phyloP scores from a whole-genome alignment of 2,888 invertebrate species.

The Cheilosia scutellata region DNA sequence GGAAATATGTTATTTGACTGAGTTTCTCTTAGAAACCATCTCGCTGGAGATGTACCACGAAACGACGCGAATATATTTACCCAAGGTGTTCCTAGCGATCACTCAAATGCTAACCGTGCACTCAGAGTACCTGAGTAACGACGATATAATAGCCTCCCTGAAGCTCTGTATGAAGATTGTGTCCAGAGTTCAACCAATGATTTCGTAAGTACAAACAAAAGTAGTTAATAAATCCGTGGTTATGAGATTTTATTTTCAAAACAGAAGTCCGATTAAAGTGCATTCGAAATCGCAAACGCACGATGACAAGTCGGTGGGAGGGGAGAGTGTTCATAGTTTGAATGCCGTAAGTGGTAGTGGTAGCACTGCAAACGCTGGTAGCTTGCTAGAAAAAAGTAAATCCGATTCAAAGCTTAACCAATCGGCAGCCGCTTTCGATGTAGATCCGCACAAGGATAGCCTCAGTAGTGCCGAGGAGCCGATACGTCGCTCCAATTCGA shows the following conservation, averaged over 20 bases:
- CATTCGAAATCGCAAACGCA: conserved; percentile 74
- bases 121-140: conserved; percentile 83
- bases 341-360: conserved; percentile 76
- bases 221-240: not conserved
- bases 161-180: conserved; percentile 90
- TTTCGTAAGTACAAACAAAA: conserved; percentile 81
- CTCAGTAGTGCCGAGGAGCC: conserved; percentile 81
- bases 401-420: conserved; percentile 88
- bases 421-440: conserved; percentile 69
- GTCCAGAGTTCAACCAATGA: conserved; percentile 89
- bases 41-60: conserved; percentile 91
- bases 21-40: conserved; percentile 90
- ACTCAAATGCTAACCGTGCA: conserved; percentile 86
- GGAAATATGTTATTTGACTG: conserved; percentile 90
- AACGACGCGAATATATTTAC: conserved; percentile 91
- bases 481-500: conserved; percentile 86
- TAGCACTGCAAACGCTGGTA: conserved; percentile 78
- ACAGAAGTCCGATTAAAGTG: conserved; percentile 82
- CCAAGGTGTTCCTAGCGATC: conserved; percentile 89
- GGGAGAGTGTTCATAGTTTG: conserved; percentile 70
- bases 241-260: conserved; percentile 19
- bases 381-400: conserved; percentile 87
- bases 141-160: conserved; percentile 88
- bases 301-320: conserved; percentile 52
- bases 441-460: conserved; percentile 57